Percentiles rank a stretch among this genome's conserved stretches.
Conservation (phyloP, 2,797 vertebrate genomes). For the Smutsia temminckii region DNA sequence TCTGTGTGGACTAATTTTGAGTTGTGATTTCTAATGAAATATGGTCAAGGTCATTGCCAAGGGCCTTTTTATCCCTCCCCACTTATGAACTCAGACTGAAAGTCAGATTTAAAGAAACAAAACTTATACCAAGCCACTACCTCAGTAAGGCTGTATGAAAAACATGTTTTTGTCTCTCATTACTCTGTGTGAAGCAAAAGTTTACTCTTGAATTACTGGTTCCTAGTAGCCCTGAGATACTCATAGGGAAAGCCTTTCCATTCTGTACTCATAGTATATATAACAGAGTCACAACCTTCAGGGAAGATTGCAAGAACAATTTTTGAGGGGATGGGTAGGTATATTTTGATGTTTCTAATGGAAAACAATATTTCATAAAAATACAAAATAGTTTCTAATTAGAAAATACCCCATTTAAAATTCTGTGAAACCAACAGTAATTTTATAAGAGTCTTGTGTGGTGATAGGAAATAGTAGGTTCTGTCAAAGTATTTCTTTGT, state of each 20-base stretch:
- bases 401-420: neutral
- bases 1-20: conserved; percentile 48
- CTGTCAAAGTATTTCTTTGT: neutral
- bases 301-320: neutral
- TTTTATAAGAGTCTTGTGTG: neutral
- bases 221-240: neutral
- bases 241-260: neutral
- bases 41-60: conserved; percentile 82
- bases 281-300: neutral
- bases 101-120: conserved; percentile 70
- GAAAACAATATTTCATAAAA: conserved; percentile 60
- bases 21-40: conserved; percentile 66
- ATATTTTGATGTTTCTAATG: neutral
- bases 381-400: conserved; percentile 6
- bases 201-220: conserved; percentile 43
- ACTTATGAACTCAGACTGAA: conserved; percentile 75
- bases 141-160: conserved; percentile 60
- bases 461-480: neutral
- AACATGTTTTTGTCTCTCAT: neutral
- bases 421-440: conserved; percentile 21
- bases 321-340: neutral
- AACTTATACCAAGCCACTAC: conserved; percentile 55
- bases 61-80: conserved; percentile 71
- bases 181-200: conserved; percentile 74
- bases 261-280: neutral